Percentiles rank a stretch among this genome's conserved stretches.
phyloP scores from a whole-genome alignment of 2,113 vertebrate species.

The Brachyhypopomus occidentalis region DNA sequence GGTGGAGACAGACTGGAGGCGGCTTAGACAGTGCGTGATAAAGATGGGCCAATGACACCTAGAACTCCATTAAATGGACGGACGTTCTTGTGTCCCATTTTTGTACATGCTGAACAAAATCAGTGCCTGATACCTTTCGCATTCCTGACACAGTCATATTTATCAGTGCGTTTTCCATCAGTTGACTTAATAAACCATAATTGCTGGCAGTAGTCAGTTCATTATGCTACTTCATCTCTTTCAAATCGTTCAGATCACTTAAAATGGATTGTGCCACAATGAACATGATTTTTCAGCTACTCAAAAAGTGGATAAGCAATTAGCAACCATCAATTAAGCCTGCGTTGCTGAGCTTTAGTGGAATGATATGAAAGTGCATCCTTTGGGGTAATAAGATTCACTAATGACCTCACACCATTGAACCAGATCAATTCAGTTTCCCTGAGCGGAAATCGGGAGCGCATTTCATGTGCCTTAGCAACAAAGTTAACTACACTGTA shows the following conservation, averaged over 20 bases:
- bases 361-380: conserved; percentile 45
- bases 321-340: conserved; percentile 47
- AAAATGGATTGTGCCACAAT: conserved; percentile 43
- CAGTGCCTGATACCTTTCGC: background rate
- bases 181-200: conserved; percentile 46
- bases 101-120: background rate
- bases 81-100: too few relatives aligned
- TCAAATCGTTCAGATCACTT: conserved; percentile 40
- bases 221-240: conserved; percentile 36
- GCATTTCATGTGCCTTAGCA: conserved; percentile 34
- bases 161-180: conserved; percentile 38
- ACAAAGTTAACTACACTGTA: background rate
- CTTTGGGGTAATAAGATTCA: conserved; percentile 32
- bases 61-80: background rate
- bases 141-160: conserved; percentile 21
- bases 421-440: conserved; percentile 43
- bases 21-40: too few relatives aligned
- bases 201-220: conserved; percentile 40
- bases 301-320: conserved; percentile 50
- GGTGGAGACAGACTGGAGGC: too few relatives aligned
- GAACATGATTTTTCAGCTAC: conserved; percentile 46
- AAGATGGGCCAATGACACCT: too few relatives aligned
- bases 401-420: conserved; percentile 42
- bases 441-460: conserved; percentile 37
- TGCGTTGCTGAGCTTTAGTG: conserved; percentile 37